Base-by-base conservation (phyloP, 2,113 vertebrate genomes). In the Austrofundulus limnaeus region DNA sequence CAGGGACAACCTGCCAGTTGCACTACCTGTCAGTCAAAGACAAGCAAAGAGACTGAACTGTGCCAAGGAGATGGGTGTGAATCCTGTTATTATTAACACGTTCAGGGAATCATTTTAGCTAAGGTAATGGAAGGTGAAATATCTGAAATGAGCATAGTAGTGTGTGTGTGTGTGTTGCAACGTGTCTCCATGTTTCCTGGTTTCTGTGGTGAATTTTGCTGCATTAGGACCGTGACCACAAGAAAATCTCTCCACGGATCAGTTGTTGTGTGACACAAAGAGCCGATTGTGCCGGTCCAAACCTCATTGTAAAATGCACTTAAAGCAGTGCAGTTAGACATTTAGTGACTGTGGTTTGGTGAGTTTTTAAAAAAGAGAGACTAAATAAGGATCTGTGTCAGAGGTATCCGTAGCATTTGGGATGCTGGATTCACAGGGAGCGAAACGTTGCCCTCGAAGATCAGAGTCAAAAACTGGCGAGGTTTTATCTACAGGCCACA, bases 221-320 rank as follows among this genome's bases (percentile, higher is more conserved):
- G 64, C 78, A 85, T 87, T 84, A 85, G 78, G 80, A 84, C 61
- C 76, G 82, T 84, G 88, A 89, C 86, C 87, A 56, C 78, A 88
- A 84, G 82, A 86, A 87, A 87, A 80, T 81, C 86, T 82, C 77
- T 71, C 78, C 73, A 75, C 38, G 82, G 85, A 87, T 86, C 80
- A 76, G 70, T 62, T 66, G 61, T 71, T 34, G 59, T 85, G 70
- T 43, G 71, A 84, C 80, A 90, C 89, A 90, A 89, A 87, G 82
- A 77, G 48, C 43, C 52, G 77, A 90, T 84, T 88, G 86, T 89
- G 70, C 68, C 65, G 60, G 38, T 61, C 46, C 74, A 72, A 77
- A 88, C 85, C 81, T 85, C 79, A 81, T 80, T 86, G 82, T 88
- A 83, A 85, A 70, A 72, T 60, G 75, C 80, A 82, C 77, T 80